Base-by-base conservation (phyloP, 2,797 vertebrate species). In the Myotis myotis region DNA sequence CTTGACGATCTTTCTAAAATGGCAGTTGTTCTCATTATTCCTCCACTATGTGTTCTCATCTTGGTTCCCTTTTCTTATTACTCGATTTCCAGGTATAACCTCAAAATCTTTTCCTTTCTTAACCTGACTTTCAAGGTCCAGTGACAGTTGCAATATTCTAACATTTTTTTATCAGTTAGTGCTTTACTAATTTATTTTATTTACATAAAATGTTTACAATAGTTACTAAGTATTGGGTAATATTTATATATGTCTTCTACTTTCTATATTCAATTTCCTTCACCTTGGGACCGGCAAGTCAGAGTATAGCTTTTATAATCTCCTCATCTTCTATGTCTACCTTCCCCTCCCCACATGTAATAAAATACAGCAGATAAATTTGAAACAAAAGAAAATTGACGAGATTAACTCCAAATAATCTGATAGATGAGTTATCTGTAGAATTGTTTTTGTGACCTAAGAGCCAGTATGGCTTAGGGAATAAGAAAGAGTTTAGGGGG, bases 91-190 rank as follows among this genome's bases (percentile, higher is more conserved):
- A 92, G 23, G 38, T 78, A 51, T 51, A 87, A 36, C 22, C 17
- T 94, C 55, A 90, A 93, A 92, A 74, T n/a, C 3, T 55, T 84
- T 94, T 94, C 80, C 25, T 74, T 87, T 88, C 38, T 55, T 53
- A 75, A 75, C 53, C 33, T 92, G 41, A 66, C 72, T 96, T 93
- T 95, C 53, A 74, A 66, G 11, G 19, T 72, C 33, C 28, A 79
- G 28, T 87, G 75, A 49, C 36, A 94, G 55, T 22, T 82, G 17
- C 33, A 64, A 13, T 16, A 11, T 41, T 87, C 62, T 49, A 86
- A 81, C 49, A 16, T 36, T 68, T 88, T 93, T 62, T 83, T 62
- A 62, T 62, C 38, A 70, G 6, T 66, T 51, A 82, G 4, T 49
- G 60, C 47, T 87, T 93, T 84, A 66, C 76, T 94, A 62, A 62